Conservation (phyloP, 2,113 vertebrate species). For the Galbula dea region DNA sequence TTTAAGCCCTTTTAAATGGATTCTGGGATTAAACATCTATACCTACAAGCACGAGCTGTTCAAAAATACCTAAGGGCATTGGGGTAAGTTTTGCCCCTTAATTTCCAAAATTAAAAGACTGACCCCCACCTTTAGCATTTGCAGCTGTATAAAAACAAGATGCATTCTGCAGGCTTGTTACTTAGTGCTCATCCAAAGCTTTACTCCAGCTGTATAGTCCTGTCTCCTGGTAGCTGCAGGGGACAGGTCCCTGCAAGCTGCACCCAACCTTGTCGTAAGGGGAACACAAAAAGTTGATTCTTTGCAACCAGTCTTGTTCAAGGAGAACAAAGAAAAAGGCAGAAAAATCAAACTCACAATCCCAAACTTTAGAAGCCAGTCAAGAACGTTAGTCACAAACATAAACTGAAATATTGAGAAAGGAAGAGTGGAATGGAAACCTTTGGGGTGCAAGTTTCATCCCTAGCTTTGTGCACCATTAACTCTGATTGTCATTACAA, state of each 20-base stretch:
- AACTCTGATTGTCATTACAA: not conserved
- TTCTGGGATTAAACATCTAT: slow-evolving; percentile 62
- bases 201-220: not conserved
- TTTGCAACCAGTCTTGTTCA: not conserved
- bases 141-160: not conserved
- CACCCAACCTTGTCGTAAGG: not conserved
- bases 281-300: not conserved
- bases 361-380: not conserved
- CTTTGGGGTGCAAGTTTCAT: not conserved
- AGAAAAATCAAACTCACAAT: not conserved
- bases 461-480: not conserved
- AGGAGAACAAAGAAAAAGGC: not conserved
- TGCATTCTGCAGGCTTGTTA: not conserved
- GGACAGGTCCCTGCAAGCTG: not conserved
- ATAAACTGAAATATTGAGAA: not conserved
- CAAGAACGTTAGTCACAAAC: not conserved
- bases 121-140: not conserved
- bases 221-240: not conserved
- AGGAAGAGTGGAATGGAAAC: not conserved
- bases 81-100: not conserved
- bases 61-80: slow-evolving; percentile 22
- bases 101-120: slow-evolving; percentile 6
- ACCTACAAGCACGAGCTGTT: not conserved
- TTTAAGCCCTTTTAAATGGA: slow-evolving; percentile 66
- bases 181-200: not conserved